Evolutionary conservation across 2,797 vertebrate species (phyloP).

Genomic region (Gastrophryne carolinensis): DNA sequence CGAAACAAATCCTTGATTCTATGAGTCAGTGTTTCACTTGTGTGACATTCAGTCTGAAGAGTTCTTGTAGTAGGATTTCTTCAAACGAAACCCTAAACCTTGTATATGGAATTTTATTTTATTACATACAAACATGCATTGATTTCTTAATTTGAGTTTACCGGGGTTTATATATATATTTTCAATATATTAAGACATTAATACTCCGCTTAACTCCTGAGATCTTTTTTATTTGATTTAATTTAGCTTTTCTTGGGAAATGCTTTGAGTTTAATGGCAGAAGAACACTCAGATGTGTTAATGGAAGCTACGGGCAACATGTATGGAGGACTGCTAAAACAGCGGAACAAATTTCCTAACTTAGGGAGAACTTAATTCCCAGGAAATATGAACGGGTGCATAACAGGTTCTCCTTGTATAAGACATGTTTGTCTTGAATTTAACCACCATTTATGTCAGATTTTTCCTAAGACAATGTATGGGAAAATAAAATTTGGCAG

Average conservation of each 20-base stretch:
- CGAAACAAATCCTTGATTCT: slow-evolving; percentile 52
- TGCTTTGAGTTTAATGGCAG: slow-evolving; percentile 24
- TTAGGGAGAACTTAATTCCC: neutral
- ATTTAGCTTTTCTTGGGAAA: slow-evolving; percentile 19
- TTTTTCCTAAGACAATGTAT: slow-evolving; percentile 66
- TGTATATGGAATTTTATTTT: slow-evolving; percentile 50
- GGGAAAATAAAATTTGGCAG: slow-evolving; percentile 53
- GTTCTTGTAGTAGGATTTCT: slow-evolving; percentile 51
- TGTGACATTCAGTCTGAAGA: slow-evolving; percentile 47
- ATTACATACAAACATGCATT: slow-evolving; percentile 44
- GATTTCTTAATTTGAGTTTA: slow-evolving; percentile 39
- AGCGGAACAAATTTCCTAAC: neutral
- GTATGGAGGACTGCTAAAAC: slow-evolving; percentile 9
- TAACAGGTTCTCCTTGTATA: slow-evolving; percentile 39
- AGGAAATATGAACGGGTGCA: slow-evolving; percentile 35
- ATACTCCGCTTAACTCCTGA: slow-evolving; percentile 24
- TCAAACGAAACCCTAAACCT: slow-evolving; percentile 47
- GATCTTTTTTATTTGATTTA: slow-evolving; percentile 16
- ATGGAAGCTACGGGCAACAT: neutral
- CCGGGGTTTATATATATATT: slow-evolving; percentile 46
- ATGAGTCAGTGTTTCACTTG: slow-evolving; percentile 51
- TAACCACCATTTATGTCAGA: slow-evolving; percentile 69
- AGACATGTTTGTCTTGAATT: slow-evolving; percentile 55
- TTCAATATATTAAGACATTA: slow-evolving; percentile 34
- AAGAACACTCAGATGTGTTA: slow-evolving; percentile 32